Evolutionary conservation across 2,888 invertebrate species (phyloP).

Genomic region (Stenurella melanura): DNA sequence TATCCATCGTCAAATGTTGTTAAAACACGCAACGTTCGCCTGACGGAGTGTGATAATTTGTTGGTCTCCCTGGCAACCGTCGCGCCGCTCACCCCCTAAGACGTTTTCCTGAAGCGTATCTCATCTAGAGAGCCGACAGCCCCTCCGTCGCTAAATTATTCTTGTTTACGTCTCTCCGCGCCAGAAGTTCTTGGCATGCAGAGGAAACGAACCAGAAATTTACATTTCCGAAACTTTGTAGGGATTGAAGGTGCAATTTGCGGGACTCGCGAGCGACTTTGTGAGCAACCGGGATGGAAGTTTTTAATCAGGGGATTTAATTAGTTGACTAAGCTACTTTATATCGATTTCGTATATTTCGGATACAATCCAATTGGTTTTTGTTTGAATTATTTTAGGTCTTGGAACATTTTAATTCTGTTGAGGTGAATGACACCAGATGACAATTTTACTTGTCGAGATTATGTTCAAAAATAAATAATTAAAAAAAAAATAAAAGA

Average conservation of each 20-base stretch:
- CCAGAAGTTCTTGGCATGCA: slow-evolving; percentile 21
- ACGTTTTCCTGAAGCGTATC: slow-evolving; percentile 39
- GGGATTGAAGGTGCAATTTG: neutral
- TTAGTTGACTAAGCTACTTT: neutral
- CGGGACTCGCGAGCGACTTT: neutral
- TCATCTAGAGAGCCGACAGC: slow-evolving; percentile 12
- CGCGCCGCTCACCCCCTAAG: slow-evolving; percentile 55
- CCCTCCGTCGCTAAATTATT: slow-evolving; percentile 14
- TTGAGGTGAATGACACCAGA: no score
- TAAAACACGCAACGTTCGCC: slow-evolving; percentile 40
- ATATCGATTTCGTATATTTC: neutral
- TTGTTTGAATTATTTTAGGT: no score
- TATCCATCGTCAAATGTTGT: slow-evolving; percentile 36
- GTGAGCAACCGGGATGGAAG: neutral
- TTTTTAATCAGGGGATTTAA: neutral
- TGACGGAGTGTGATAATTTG: slow-evolving; percentile 55
- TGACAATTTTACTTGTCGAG: no score
- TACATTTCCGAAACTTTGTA: slow-evolving; percentile 24
- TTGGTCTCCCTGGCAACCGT: slow-evolving; percentile 57
- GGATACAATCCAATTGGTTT: neutral
- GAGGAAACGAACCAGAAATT: slow-evolving; percentile 25
- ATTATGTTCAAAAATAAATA: no score
- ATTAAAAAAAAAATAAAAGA: no score
- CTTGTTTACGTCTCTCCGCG: neutral
- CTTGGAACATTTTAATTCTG: no score